Conservation (phyloP, 2,113 vertebrate species). For the Podarcis raffonei region DNA sequence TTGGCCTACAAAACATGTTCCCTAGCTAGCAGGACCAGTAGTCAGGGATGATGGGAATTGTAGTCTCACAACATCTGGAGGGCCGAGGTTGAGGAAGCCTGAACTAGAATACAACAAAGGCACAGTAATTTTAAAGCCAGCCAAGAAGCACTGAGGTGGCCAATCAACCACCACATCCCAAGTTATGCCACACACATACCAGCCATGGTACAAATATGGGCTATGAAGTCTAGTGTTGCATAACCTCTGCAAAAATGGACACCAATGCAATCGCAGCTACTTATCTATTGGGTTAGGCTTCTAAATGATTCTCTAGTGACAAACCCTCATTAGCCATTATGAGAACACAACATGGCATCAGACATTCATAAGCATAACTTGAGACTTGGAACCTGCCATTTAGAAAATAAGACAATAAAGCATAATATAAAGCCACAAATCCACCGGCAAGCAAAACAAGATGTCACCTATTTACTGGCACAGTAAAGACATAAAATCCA, state of each 20-base stretch:
- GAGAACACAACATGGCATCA: not conserved
- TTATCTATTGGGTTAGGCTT: not conserved
- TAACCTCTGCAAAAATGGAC: not conserved
- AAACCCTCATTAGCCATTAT: not conserved
- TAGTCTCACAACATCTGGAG: too few species aligned
- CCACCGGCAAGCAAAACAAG: too few species aligned
- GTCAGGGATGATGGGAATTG: too few species aligned
- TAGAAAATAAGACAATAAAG: not conserved
- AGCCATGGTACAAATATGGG: not conserved
- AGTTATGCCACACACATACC: too few species aligned
- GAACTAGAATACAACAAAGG: too few species aligned
- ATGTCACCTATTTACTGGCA: not conserved
- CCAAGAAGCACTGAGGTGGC: too few species aligned
- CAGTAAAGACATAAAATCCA: not conserved
- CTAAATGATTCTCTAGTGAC: not conserved
- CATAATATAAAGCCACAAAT: too few species aligned
- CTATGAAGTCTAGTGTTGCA: not conserved
- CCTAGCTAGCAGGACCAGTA: too few species aligned
- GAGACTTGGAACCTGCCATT: not conserved
- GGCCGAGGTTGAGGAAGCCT: too few species aligned
- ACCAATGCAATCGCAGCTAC: not conserved
- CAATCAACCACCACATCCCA: too few species aligned
- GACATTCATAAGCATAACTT: not conserved
- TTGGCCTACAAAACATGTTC: too few species aligned
- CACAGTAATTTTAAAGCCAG: too few species aligned